Base-by-base conservation (phyloP, 2,888 invertebrate species). In the Tetanocera ferruginea region DNA sequence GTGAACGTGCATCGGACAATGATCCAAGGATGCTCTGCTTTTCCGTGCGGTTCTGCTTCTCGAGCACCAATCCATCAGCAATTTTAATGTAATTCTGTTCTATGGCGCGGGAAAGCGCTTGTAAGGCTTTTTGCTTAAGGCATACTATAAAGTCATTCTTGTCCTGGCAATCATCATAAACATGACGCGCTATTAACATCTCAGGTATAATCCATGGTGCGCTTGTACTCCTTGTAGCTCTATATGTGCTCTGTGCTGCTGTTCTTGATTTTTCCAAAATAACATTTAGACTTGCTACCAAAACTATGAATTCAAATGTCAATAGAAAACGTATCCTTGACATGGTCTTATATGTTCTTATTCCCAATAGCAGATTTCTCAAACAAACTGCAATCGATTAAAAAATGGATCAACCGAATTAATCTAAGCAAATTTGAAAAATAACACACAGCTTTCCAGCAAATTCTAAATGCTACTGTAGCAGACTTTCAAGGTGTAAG, bases 51-150 rank as follows among this genome's bases (percentile, higher is more conserved):
- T 91, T 91, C 87, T 92, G 92, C 87, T 92, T 92, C 86, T 93
- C 92, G 87, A 93, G 88, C 83, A 91, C 90, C 82, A 93, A 87
- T 77, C 93, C 93, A 84, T 93, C 93, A 73, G 92, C 90, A 82
- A 93, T 91, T 89, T 92, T 92, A 79, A 93, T 92, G 81, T 91
- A 91, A 83, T 93, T 92, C 91, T 92, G 92, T 81, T 92, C 92
- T 81, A 93, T 90, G 80, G 93, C 93, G 82, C 92, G 91, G 60
- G 91, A 90, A 67, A 93, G 88, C 14, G 92, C 93, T 78, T 90
- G 89, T 76, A 93, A 87, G 57, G 93, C 93, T 84, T 93, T 93
- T 82, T 92, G 91, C 87, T 93, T 93, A 74, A 93, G 90, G 85
- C 93, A 93, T 84, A 90, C 90, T 76, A 92, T 90, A 85, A 93